Percentiles rank a stretch among this genome's conserved stretches.
These are phyloP conservation scores for Helogale parvula DNA, from an alignment of 2,113 vertebrate genomes.

Conservation along the genomic window DNA sequence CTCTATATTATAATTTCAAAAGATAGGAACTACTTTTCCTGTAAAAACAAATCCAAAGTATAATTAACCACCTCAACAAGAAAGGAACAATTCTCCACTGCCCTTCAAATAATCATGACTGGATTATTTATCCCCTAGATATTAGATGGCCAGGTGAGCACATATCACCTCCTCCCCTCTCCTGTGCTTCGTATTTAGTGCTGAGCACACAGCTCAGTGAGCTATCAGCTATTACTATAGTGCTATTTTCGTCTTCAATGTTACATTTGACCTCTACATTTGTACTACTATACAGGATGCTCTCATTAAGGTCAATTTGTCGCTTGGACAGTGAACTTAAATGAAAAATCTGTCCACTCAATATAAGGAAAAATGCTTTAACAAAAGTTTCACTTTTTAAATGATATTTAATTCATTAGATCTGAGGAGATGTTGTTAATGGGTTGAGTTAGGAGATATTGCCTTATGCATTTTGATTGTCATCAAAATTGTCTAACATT, in stretches of 20 bases:
- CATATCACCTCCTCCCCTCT: background rate
- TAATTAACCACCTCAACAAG: background rate
- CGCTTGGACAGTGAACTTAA: background rate
- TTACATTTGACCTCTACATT: slow-evolving; percentile 32
- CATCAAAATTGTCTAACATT: background rate
- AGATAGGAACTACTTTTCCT: background rate
- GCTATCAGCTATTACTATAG: background rate
- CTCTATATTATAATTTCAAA: background rate
- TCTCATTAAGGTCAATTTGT: slow-evolving; percentile 48
- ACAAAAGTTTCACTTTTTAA: slow-evolving; percentile 31
- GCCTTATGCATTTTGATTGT: background rate
- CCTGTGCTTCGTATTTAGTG: background rate
- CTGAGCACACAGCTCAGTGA: background rate
- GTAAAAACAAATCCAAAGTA: slow-evolving; percentile 10
- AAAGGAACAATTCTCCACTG: background rate
- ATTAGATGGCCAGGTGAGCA: slow-evolving; percentile 24
- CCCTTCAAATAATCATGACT: slow-evolving; percentile 54
- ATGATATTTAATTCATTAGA: slow-evolving; percentile 35
- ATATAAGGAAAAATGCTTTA: background rate
- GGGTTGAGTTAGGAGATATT: background rate
- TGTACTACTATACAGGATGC: background rate
- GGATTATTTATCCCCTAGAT: slow-evolving; percentile 60
- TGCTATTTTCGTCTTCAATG: slow-evolving; percentile 51
- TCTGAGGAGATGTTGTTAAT: background rate
- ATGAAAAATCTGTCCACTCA: background rate